Evolutionary conservation across 2,113 vertebrate genomes (phyloP).

Genomic region (Brachyhypopomus gauderio): DNA sequence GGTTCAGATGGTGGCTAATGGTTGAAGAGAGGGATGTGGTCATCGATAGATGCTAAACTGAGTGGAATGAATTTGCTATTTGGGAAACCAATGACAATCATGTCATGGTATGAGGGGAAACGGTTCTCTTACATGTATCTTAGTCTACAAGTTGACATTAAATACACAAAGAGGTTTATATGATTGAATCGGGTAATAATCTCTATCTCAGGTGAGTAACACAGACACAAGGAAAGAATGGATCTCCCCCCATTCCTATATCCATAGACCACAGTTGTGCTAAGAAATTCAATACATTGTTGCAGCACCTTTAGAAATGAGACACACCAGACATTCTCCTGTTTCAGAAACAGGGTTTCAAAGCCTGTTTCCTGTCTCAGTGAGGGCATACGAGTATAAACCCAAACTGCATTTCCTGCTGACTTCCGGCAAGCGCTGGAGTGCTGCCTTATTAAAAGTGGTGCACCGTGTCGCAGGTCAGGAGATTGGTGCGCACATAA

Average conservation of each 20-base stretch:
- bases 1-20: no score
- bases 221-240: background rate
- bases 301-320: background rate
- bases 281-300: background rate
- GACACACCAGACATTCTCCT: background rate
- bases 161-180: no score
- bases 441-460: slow-evolving; percentile 29
- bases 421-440: background rate
- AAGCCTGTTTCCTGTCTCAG: slow-evolving; percentile 1
- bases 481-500: slow-evolving; percentile 49
- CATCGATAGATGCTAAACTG: no score
- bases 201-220: background rate
- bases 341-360: background rate
- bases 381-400: background rate
- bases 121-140: no score
- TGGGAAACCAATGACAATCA: no score
- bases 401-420: background rate
- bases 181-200: no score
- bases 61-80: no score
- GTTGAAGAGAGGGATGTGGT: no score
- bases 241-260: no score
- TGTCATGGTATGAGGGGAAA: no score
- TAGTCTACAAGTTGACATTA: no score
- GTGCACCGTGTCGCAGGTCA: slow-evolving; percentile 27
- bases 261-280: no score